phyloP scores from a whole-genome alignment of 92 coral and sea anemone genomes.

The Parazoanthus darwini region DNA sequence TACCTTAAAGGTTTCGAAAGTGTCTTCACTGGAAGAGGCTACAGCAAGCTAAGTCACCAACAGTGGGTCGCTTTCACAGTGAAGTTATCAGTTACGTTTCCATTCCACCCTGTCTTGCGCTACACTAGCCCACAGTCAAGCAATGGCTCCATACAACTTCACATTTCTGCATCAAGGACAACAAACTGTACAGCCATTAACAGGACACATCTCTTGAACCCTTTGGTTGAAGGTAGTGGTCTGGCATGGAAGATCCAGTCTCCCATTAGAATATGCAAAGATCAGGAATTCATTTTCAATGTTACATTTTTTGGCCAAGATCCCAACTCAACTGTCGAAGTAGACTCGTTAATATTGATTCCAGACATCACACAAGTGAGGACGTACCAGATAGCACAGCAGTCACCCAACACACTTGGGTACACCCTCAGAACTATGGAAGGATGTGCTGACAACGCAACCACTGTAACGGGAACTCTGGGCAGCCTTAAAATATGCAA shows the following conservation, averaged over 20 bases:
- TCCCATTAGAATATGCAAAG: constrained; percentile 45
- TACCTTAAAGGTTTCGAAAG: constrained; percentile 62
- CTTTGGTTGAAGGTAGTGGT: constrained; percentile 60
- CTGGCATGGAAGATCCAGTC: constrained; percentile 61
- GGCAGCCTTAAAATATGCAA: constrained; percentile 58
- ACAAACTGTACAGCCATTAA: constrained; percentile 50
- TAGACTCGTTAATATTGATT: constrained; percentile 77
- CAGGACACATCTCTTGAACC: constrained; percentile 26
- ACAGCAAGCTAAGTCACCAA: constrained; percentile 52
- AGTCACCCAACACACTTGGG: constrained; percentile 57
- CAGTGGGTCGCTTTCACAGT: constrained; percentile 69
- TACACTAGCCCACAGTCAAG: constrained; percentile 55
- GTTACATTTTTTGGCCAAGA: constrained; percentile 52
- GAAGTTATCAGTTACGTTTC: constrained; percentile 41
- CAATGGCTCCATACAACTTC: constrained; percentile 46
- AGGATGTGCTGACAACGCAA: constrained; percentile 62
- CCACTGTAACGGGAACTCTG: constrained; percentile 50
- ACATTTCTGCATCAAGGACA: constrained; percentile 47
- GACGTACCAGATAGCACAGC: constrained; percentile 53
- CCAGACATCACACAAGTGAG: constrained; percentile 63
- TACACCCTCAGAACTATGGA: constrained; percentile 44
- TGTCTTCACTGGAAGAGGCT: constrained; percentile 90
- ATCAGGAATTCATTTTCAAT: constrained; percentile 66
- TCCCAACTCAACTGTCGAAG: constrained; percentile 62
- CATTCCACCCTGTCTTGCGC: constrained; percentile 61